Evolutionary conservation across 1,140 invertebrate species (phyloP).

Genomic region (Neodiprion virginianus): DNA sequence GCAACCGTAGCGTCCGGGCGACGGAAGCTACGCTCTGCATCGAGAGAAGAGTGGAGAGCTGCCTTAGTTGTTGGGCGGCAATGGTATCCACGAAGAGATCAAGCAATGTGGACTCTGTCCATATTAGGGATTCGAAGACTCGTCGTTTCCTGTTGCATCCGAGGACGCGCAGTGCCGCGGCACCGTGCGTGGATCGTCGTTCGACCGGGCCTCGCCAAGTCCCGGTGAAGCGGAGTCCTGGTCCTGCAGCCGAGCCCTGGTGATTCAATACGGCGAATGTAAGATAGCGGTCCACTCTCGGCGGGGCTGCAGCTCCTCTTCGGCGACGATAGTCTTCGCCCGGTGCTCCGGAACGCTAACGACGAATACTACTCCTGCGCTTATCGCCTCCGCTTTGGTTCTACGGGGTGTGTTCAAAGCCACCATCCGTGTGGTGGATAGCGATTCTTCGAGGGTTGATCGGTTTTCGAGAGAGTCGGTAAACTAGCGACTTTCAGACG

Average conservation of each 20-base stretch:
- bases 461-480: neutral
- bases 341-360: neutral
- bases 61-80: neutral
- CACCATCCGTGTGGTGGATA: neutral
- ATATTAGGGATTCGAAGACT: conserved; percentile 43
- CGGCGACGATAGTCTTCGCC: neutral
- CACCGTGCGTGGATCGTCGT: neutral
- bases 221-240: neutral
- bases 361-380: neutral
- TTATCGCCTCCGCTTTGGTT: neutral
- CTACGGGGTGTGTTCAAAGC: conserved; percentile 2
- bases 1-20: neutral
- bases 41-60: neutral
- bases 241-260: neutral
- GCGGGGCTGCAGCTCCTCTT: neutral
- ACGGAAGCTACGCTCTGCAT: neutral
- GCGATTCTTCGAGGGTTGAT: neutral
- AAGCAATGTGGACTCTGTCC: conserved; percentile 49
- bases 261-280: neutral
- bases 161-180: neutral
- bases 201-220: neutral
- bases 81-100: conserved; percentile 37
- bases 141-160: conserved; percentile 33
- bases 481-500: neutral
- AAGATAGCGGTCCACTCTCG: neutral